Base-by-base conservation (phyloP, 1,140 invertebrate genomes). In the Drosophila chauvacae region DNA sequence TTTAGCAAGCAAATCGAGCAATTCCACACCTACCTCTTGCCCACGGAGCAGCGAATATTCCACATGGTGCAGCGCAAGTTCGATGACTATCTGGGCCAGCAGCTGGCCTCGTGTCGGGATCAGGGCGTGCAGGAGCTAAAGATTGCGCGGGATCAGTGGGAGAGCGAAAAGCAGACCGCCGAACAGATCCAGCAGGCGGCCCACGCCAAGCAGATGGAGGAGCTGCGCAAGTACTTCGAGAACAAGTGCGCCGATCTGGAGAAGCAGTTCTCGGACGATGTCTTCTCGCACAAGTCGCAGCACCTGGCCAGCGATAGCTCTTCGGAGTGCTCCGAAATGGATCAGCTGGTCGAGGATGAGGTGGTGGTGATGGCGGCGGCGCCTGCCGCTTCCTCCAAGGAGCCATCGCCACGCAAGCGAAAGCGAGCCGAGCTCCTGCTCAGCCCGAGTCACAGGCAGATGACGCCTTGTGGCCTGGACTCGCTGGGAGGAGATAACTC, bases 141-240 rank as follows among this genome's bases (percentile, higher is more conserved):
- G 68, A 92, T 93, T 45, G 62, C 93, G 10, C 93, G 93, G 23
- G 81, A 91, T 42, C 93, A 93, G 60, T 81, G 73, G 91, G 55
- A 91, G 78, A 73, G 62, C 35, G 77, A 92, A 55, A 77, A 85
- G 71, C 18, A 80, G 62, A 59, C 51, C 42, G 58, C 68, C 69
- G 75, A 91, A 70, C 82, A 92, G 9, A 94, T 95, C 59, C 83
- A 96, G 11, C 94, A 95, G 60, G 83, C 82, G 11, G 95, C 95
- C 71, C 96, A 96, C 90, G 93, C 94, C 16, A 95, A 95, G 60
- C 95, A 97, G 87, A 95, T 96, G 94, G 96, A 96, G 85, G 95
- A 96, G 73, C 80, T 97, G 23, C 93, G 96, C 48, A 96, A 94
- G 2, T 97, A 96, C 80, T 97, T 96, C 82, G 96, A 96, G 71